Base-by-base conservation (phyloP, 2,888 invertebrate species). In the Polymixis flavicincta region DNA sequence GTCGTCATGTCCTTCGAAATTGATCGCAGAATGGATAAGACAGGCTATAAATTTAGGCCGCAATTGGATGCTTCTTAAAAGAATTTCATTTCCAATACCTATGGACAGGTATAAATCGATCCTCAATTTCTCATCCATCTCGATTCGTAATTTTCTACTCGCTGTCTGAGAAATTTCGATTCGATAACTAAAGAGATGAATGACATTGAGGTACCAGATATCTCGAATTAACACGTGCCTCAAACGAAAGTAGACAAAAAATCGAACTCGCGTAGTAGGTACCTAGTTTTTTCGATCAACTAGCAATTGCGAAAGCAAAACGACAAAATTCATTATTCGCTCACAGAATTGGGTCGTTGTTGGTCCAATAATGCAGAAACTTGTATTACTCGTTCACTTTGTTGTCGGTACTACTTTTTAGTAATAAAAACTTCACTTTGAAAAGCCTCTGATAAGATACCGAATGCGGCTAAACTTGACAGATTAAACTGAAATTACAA, bases 311-410 rank as follows among this genome's bases (percentile, higher is more conserved):
- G 87, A 89, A 89, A 91, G 85, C 71, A 82, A 86, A 89, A 86
- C 86, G 83, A 85, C 85, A 67, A 88, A 88, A 85, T 86, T 84
- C 80, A 85, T 88, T 85, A 89, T 88, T 86, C 83, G 78, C 66
- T 65, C 66, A 75, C 81, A 85, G 85, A 91, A 89, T 87, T 88
- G 86, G 91, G 88, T 86, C 90, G 87, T 50, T 72, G 74, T 80
- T 77, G 81, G 76, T 72, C 54, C 79, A 83, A 78, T 80, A 90
- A 87, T 87, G 80, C 87, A 88, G 80, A 86, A 89, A 90, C 90
- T 78, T 83, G 90, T 89, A 89, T 87, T 87, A 89, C 90, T 87
- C 76, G 90, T 89, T 89, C 78, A 72, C 77, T 82, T 84, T 84
- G 85, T 80, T 78, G 80, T 74, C 42, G 61, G 66, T 55, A 48